Conservation (phyloP, 2,797 vertebrate genomes). For the Valencia hispanica region DNA sequence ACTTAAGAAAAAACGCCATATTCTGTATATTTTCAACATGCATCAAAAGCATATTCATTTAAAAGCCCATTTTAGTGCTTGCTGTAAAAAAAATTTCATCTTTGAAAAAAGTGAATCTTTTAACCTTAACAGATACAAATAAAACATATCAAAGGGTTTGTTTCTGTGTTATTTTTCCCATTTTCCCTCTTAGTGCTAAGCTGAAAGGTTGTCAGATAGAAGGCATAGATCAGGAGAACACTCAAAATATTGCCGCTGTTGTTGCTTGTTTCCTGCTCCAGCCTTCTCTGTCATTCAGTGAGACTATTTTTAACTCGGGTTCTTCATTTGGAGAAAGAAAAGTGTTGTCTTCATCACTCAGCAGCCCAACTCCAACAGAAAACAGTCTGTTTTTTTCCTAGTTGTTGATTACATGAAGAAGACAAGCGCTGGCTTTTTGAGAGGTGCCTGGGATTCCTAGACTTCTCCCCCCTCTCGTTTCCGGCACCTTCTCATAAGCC, state of each 20-base stretch:
- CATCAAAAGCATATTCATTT: background rate
- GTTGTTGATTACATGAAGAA: slow-evolving; percentile 45
- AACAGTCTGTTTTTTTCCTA: slow-evolving; percentile 14
- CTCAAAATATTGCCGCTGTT: slow-evolving; percentile 6
- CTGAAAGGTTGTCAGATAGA: slow-evolving; percentile 15
- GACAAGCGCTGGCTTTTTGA: background rate
- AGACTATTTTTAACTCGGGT: slow-evolving; percentile 31
- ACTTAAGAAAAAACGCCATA: background rate
- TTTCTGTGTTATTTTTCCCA: background rate
- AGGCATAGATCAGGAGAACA: background rate
- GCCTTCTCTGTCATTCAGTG: slow-evolving; percentile 6
- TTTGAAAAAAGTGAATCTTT: background rate
- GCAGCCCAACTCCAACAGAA: slow-evolving; percentile 24
- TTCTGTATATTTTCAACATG: background rate
- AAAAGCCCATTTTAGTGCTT: background rate
- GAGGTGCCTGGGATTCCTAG: slow-evolving; percentile 30
- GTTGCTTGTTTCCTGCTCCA: background rate
- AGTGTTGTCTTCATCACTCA: slow-evolving; percentile 27
- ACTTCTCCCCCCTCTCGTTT: slow-evolving; percentile 30
- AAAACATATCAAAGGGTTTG: background rate
- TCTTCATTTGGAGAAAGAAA: slow-evolving; percentile 43
- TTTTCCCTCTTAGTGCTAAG: background rate
- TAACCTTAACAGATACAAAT: background rate
- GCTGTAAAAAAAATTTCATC: background rate
- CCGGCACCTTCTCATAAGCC: slow-evolving; percentile 49